These are phyloP conservation scores for Mobula hypostoma DNA, from an alignment of 2,113 vertebrate genomes.

Conservation along the genomic window DNA sequence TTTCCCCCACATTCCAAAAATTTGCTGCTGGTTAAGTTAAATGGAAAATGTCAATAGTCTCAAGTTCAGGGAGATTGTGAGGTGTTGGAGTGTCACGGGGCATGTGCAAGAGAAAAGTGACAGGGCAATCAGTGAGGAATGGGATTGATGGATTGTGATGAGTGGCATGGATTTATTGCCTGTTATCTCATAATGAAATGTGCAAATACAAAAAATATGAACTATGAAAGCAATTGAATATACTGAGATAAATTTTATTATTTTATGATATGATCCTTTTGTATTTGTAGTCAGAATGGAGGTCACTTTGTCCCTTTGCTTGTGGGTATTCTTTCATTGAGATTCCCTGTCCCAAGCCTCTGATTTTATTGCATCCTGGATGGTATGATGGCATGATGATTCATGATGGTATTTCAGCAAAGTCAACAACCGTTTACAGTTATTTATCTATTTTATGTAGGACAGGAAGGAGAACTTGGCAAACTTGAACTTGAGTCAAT, in stretches of 20 bases:
- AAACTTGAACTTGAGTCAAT: not conserved
- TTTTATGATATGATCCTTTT: not conserved
- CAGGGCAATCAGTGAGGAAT: too few species aligned
- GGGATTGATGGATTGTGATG: too few species aligned
- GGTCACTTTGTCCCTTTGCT: not conserved
- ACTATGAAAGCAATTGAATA: not conserved
- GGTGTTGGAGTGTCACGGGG: too few species aligned
- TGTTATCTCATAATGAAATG: too few species aligned
- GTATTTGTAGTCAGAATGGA: not conserved
- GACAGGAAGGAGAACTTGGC: not conserved
- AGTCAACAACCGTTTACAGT: not conserved
- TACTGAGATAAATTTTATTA: not conserved
- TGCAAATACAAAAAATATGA: too few species aligned
- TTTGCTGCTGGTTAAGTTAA: too few species aligned
- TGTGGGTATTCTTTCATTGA: not conserved
- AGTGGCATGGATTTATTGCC: too few species aligned
- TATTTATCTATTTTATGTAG: not conserved
- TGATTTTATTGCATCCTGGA: not conserved
- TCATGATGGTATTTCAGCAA: not conserved
- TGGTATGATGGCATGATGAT: not conserved
- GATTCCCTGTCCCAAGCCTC: not conserved
- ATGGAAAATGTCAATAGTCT: too few species aligned
- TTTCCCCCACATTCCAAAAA: too few species aligned
- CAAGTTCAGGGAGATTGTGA: too few species aligned
- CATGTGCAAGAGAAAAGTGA: too few species aligned